Base-by-base conservation (phyloP, 30 jellyfish, hydroid and myxozoan genomes). In the Haliclystus octoradiatus region DNA sequence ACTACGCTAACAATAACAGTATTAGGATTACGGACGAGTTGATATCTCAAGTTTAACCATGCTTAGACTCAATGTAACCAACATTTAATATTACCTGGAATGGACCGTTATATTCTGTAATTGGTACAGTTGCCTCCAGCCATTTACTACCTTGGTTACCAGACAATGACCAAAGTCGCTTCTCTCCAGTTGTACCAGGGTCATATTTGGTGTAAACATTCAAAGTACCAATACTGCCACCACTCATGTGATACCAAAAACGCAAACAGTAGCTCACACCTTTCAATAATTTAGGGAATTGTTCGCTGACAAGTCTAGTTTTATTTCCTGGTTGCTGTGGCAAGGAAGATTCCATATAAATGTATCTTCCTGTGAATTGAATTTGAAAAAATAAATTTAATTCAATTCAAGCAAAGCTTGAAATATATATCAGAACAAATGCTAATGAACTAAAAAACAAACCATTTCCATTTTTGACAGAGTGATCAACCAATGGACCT, bases 171-270 rank as follows among this genome's bases (percentile, higher is more conserved):
- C 96, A 86, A 31, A 86, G 70, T 47, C 73, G 30, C 50, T 72
- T 78, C 82, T 86, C 96, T 0, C 82, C 74, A 1, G 79, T 28
- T 15, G 88, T 35, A 15, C 85, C 84, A 22, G 69, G 66, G 34
- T 94, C 96, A 12, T 94, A 84, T 49, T 75, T 79, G 74, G 79
- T 79, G 71, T 77, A 47, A 13, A 86, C 85, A 65, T 86, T 86
- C 72, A 86, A 63, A 12, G 94, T 78, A 26, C 96, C 96, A 49
- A 86, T 69, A 26, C 75, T 62, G 0, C 76, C 66, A 12, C 96
- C 96, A 52, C 63, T 61, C 96, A 86, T 86, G 81, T 86, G 94
- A 32, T 86, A 86, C 96, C 96, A 86, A 66, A 86, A 86, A 0
- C 94, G 80, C 63, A 86, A 68, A 47, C 96, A 86, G 14, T 76